These are phyloP conservation scores for Beris morrisii DNA, from an alignment of 2,888 invertebrate genomes.

Conservation along the genomic window DNA sequence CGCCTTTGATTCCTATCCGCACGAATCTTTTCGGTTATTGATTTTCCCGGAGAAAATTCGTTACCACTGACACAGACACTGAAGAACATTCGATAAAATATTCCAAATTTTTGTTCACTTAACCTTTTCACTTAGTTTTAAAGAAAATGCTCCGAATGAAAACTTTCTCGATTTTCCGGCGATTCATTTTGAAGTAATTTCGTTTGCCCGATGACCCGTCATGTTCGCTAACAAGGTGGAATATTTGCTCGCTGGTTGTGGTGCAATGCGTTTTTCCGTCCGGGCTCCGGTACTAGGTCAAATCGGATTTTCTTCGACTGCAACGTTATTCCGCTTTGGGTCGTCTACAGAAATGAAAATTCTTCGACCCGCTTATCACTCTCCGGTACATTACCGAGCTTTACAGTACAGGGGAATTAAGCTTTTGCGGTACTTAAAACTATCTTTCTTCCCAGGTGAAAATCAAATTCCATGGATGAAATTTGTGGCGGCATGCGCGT, in stretches of 20 bases:
- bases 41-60: conserved; percentile 22
- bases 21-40: conserved; percentile 15
- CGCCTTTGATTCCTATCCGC: too few relatives aligned
- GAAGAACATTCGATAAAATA: not conserved
- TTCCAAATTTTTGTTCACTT: conserved; percentile 17
- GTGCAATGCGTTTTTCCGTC: conserved; percentile 30
- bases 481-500: too few relatives aligned
- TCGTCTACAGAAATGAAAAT: not conserved
- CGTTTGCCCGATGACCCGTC: too few relatives aligned
- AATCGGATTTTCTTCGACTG: not conserved
- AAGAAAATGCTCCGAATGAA: not conserved
- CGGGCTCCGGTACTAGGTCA: conserved; percentile 3
- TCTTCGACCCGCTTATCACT: too few relatives aligned
- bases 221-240: not conserved
- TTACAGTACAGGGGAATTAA: too few relatives aligned
- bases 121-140: not conserved
- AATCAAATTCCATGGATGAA: too few relatives aligned
- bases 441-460: too few relatives aligned
- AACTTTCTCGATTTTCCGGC: conserved; percentile 1
- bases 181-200: not conserved
- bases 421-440: too few relatives aligned
- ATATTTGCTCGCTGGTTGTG: conserved; percentile 20
- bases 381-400: too few relatives aligned
- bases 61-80: conserved; percentile 18
- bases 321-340: conserved; percentile 7